phyloP scores from a whole-genome alignment of 2,888 invertebrate genomes.

The Xanthia togata region DNA sequence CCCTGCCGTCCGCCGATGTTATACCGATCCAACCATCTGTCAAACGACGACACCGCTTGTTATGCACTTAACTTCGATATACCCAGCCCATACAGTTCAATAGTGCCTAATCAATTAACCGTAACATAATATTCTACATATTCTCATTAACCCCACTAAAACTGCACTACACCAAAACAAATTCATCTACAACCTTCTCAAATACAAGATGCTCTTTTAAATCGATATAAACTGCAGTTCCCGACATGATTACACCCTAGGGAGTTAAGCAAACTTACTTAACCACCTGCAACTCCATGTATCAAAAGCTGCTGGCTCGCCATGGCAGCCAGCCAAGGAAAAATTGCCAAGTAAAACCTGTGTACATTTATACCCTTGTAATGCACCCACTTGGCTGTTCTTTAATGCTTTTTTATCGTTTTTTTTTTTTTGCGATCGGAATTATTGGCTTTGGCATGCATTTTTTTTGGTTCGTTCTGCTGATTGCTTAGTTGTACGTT shows the following conservation, averaged over 20 bases:
- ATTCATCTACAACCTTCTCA: not conserved
- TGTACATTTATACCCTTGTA: constrained; percentile 55
- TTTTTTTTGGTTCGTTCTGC: not conserved
- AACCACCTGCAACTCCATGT: constrained; percentile 56
- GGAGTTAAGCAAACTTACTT: constrained; percentile 42
- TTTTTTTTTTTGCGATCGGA: not conserved
- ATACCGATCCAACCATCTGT: not conserved
- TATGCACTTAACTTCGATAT: not conserved
- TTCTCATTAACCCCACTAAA: too few relatives aligned
- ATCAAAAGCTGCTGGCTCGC: constrained; percentile 53
- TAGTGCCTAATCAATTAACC: not conserved
- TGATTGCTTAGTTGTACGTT: not conserved
- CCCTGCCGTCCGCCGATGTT: too few relatives aligned
- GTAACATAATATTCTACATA: not conserved
- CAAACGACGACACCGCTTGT: not conserved
- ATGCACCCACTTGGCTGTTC: constrained; percentile 35
- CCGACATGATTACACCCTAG: constrained; percentile 49
- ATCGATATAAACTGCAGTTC: constrained; percentile 33
- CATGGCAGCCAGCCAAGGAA: constrained; percentile 58
- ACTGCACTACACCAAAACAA: not conserved
- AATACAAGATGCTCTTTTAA: constrained; percentile 6
- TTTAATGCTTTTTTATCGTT: constrained; percentile 11
- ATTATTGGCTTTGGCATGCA: not conserved
- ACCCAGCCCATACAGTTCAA: not conserved
- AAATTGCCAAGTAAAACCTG: constrained; percentile 56